Evolutionary conservation across 23 tunicate genomes (phyloP).

Genomic region (Botrylloides violaceus): DNA sequence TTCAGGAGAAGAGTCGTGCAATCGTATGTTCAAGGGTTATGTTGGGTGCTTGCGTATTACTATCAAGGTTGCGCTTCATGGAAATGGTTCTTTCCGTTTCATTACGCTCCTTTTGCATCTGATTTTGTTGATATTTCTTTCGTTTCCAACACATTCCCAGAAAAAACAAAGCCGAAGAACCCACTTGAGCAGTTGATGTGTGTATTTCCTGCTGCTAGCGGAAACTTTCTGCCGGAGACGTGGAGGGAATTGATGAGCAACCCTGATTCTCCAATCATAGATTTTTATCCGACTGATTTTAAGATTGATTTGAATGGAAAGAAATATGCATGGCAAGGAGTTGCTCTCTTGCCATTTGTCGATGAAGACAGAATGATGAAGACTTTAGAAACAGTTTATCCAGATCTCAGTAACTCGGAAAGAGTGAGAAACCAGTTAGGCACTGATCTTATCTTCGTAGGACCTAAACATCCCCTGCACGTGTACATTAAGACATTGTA

Average conservation of each 20-base stretch:
- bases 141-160: constrained; percentile 57
- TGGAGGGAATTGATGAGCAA: constrained; percentile 94
- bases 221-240: constrained; percentile 75
- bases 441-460: constrained; percentile 64
- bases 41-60: constrained; percentile 95
- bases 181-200: constrained; percentile 99
- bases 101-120: constrained; percentile 97
- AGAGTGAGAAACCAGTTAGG: constrained; percentile 77
- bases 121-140: constrained; percentile 73
- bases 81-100: constrained; percentile 98
- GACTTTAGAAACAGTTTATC: constrained; percentile 58
- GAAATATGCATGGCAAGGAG: constrained; percentile 99
- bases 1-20: constrained; percentile 76
- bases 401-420: constrained; percentile 62
- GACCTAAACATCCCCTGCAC: constrained; percentile 65
- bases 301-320: constrained; percentile 92
- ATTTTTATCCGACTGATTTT: constrained; percentile 94
- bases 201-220: constrained; percentile 98
- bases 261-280: constrained; percentile 91
- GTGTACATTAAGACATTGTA: constrained; percentile 49
- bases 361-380: constrained; percentile 91
- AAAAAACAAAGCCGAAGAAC: constrained; percentile 63
- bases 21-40: constrained; percentile 84
- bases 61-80: constrained; percentile 98
- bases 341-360: constrained; percentile 94